Evolutionary conservation across 1,140 invertebrate genomes (phyloP), one percentile per base, ranked within the genome.

Genomic region (Drosophila watanabei): DNA sequence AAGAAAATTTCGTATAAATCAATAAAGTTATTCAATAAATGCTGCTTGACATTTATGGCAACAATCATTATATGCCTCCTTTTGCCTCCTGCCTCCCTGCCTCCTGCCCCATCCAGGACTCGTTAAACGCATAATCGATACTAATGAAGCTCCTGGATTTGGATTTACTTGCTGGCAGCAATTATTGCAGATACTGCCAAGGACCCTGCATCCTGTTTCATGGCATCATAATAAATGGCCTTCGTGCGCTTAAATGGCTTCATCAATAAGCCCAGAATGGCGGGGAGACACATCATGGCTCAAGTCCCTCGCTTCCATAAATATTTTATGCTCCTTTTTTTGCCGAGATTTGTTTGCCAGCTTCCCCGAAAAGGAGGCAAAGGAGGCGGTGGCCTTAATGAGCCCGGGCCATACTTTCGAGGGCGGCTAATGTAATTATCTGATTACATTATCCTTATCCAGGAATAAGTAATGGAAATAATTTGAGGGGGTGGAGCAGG

Each of bases 1-100:
- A 49, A 39, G 48, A 82, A 79, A 61, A 65, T 48, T 69, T 68
- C 59, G 48, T 68, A 87, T 87, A 88, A 80, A 88, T 87, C 84
- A 88, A 87, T 87, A 87, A 83, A 87, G 52, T 87, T 87, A 87
- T 88, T 88, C 84, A 87, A 88, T 85, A 82, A 85, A 82, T 82
- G 69, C 61, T 79, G 64, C 61, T 59, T 79, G 80, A 87, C 84
- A 88, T 86, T 86, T 86, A 86, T 87, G 83, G 76, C 83, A 84
- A 87, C 84, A 87, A 88, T 87, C 83, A 86, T 86, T 88, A 88
- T 83, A 71, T 33, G 20, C 52, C 18, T 24, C 24, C 24, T 24
- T 24, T 3, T 33, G 30, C 16, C 61, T 54, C 13, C 41, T 10
- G 4, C 37, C 11, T 10, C 16, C 10, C 11, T 14, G 7, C 45